Evolutionary conservation across 2,888 invertebrate species (phyloP), one percentile per base, ranked within the genome.

Genomic region (Drosophila prostipennis): DNA sequence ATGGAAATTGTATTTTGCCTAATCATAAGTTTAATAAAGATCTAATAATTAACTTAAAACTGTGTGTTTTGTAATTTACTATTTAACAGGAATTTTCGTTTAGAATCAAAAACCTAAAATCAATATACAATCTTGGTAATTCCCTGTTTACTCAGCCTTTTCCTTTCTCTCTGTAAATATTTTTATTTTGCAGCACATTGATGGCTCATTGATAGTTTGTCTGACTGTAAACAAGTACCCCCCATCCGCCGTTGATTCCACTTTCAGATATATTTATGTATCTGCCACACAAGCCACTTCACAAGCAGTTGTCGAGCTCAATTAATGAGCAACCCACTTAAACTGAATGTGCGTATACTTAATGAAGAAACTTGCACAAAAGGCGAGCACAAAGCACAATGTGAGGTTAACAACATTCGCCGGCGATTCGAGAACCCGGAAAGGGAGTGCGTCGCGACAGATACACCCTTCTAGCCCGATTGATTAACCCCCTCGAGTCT

Each of bases 391-490:
- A 60, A 80, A 73, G 69, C 60, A 45, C 57, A 34, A 55, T 43
- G 56, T 42, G 74, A 74, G 80, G 80, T 81, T 81, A 80, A 85
- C 82, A 79, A 74, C 82, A 81, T 65, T 70, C 58, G 65, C 53
- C 40, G 69, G 63, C 59, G 51, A 58, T 26, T 29, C 37, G 37
- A 49, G 58, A 85, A 80, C 72, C 82, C 82, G 82, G 85, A 85
- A 85, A 60, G 67, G 57, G 59, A 64, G 48, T 55, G 16, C 51
- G 53, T 23, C 55, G 55, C 52, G 65, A 70, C 65, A 52, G 45
- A 64, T 34, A 14, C 37, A 45, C 29, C 19, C 13, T n/a, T 11
- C n/a, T 4, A 37, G 23, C 52, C 11, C n/a, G 19, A 13, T 8
- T 7, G n/a, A 26, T 65, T 45, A 64, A 65, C 53, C 67, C 42